These are phyloP conservation scores for Vollenhovia emeryi DNA, from an alignment of 1,140 invertebrate species.

Conservation along the genomic window DNA sequence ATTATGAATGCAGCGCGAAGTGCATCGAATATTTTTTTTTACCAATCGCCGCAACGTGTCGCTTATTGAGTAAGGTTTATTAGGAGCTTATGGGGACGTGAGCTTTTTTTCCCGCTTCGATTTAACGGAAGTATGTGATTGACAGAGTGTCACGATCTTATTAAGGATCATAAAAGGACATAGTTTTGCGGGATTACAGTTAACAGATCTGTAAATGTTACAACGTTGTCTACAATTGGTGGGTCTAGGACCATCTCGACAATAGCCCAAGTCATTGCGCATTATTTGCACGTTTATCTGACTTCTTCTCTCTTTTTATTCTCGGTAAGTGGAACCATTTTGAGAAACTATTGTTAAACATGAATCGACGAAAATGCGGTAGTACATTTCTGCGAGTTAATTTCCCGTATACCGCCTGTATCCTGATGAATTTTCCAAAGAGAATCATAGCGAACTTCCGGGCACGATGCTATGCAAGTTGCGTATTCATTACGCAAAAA, in stretches of 20 bases:
- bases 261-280: background rate
- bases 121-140: background rate
- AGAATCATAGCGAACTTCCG: slow-evolving; percentile 58
- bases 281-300: slow-evolving; percentile 20
- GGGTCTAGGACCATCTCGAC: background rate
- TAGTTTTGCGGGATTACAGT: background rate
- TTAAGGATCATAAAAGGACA: background rate
- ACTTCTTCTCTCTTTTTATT: background rate
- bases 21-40: slow-evolving; percentile 4
- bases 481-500: slow-evolving; percentile 61
- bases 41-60: slow-evolving; percentile 13
- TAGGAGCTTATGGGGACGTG: background rate
- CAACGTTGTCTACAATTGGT: background rate
- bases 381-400: slow-evolving; percentile 44
- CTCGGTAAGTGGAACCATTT: slow-evolving; percentile 4
- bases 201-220: background rate
- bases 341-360: slow-evolving; percentile 47
- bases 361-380: slow-evolving; percentile 54
- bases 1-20: slow-evolving; percentile 23
- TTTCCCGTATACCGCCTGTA: slow-evolving; percentile 47
- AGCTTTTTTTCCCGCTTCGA: slow-evolving; percentile 8
- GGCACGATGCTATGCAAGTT: slow-evolving; percentile 56
- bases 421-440: slow-evolving; percentile 54
- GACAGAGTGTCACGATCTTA: background rate
- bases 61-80: slow-evolving; percentile 36